Conservation (phyloP, 2,113 vertebrate genomes). For the Prolemur simus region DNA sequence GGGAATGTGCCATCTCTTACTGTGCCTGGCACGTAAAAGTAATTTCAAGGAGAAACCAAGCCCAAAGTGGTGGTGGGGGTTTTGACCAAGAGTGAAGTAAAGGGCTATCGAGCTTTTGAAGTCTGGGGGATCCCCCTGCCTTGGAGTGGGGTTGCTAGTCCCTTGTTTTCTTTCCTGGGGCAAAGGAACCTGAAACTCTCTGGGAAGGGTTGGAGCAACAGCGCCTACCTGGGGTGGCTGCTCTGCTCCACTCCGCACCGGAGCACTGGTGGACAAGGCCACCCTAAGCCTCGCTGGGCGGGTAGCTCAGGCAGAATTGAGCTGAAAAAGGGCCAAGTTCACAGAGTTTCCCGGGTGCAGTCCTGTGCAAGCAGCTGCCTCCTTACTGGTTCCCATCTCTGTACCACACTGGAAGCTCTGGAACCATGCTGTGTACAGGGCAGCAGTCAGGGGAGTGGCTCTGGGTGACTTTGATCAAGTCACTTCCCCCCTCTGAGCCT, state of each 20-base stretch:
- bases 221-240: fast-evolving
- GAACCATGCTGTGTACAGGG: not conserved
- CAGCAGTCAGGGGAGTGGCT: not conserved
- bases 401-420: not conserved
- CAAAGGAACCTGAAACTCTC: not conserved
- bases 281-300: not conserved
- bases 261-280: not conserved
- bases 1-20: not conserved
- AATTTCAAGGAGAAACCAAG: not conserved
- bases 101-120: not conserved
- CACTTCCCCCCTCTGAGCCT: not conserved
- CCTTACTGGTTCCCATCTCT: not conserved
- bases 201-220: not conserved
- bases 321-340: not conserved
- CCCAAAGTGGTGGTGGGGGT: not conserved
- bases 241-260: not conserved
- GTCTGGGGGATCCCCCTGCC: not conserved
- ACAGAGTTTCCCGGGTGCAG: not conserved
- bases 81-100: not conserved
- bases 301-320: not conserved
- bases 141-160: not conserved
- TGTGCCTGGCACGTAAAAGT: not conserved
- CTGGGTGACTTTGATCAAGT: not conserved
- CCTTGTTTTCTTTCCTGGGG: not conserved
- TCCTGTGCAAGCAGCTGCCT: not conserved